Conservation (phyloP, 2,888 invertebrate genomes). For the Glyphotaelius pellucidus region DNA sequence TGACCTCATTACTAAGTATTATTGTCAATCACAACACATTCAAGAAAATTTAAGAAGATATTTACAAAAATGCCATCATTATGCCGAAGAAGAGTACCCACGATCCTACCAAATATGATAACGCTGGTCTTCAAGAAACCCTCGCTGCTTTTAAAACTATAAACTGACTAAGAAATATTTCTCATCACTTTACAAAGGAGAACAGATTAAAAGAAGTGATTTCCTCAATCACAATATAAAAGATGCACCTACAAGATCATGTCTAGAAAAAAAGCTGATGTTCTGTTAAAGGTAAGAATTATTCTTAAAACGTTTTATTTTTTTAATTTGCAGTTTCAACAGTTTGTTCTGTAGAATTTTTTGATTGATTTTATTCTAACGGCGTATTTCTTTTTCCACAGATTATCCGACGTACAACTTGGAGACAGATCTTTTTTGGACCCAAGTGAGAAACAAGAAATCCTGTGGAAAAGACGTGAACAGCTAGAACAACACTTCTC, state of each 20-base stretch:
- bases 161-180: neutral
- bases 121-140: too few species aligned
- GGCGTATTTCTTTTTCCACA: neutral
- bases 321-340: neutral
- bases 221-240: neutral
- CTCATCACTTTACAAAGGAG: neutral
- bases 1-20: neutral
- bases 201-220: neutral
- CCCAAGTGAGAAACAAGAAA: neutral
- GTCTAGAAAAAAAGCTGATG: neutral
- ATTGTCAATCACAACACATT: neutral
- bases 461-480: neutral
- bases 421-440: neutral
- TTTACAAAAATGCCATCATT: too few species aligned
- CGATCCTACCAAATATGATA: neutral
- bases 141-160: neutral
- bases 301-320: neutral
- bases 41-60: neutral
- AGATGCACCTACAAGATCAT: neutral
- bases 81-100: too few species aligned
- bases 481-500: neutral
- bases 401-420: neutral
- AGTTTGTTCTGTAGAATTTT: neutral
- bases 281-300: neutral
- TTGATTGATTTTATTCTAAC: neutral